Percentiles rank a stretch among this genome's conserved stretches.
Evolutionary conservation across 2,797 vertebrate species (phyloP).

Genomic region (Vultur gryphus): DNA sequence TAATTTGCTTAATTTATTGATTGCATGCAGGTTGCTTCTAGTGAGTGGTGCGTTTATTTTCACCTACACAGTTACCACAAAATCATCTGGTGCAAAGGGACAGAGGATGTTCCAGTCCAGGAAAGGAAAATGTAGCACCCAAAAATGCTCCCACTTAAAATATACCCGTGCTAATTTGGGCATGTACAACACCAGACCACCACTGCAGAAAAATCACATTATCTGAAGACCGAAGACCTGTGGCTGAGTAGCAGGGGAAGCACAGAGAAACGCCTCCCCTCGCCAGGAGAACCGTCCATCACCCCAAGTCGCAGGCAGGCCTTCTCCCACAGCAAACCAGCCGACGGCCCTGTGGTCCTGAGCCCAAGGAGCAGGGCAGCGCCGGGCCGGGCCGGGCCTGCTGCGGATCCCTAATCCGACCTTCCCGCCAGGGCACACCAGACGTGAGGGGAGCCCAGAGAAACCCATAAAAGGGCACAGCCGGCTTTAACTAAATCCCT

Average conservation of each 20-base stretch:
- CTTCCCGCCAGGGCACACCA: background rate
- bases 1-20: background rate
- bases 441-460: accelerated
- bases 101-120: too few species aligned
- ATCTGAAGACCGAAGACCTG: accelerated
- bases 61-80: background rate
- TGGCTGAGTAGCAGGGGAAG: accelerated
- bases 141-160: background rate
- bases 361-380: accelerated
- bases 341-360: accelerated
- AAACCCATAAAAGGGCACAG: accelerated
- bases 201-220: accelerated
- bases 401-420: background rate
- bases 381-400: background rate
- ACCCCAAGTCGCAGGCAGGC: accelerated
- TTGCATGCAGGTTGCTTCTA: background rate
- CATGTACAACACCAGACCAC: accelerated
- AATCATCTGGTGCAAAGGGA: background rate
- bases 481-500: too few species aligned
- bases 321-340: background rate
- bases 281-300: accelerated
- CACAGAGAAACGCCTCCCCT: accelerated
- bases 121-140: background rate
- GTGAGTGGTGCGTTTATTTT: background rate
- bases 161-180: accelerated